Percentiles rank a stretch among this genome's conserved stretches.
These are phyloP conservation scores for Setophaga petechia DNA, from an alignment of 2,113 vertebrate species.

Conservation along the genomic window DNA sequence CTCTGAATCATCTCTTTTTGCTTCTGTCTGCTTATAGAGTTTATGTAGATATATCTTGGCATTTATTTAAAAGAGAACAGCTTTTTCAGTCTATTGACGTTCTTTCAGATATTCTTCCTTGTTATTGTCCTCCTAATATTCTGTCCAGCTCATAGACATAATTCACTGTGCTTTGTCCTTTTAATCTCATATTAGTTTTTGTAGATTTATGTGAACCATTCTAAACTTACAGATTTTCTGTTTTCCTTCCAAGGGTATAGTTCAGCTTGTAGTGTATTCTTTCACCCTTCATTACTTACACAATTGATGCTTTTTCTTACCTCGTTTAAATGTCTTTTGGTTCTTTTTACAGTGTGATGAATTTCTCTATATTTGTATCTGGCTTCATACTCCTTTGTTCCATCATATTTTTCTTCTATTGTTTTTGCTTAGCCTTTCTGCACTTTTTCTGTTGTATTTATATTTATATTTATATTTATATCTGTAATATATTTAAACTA, in stretches of 20 bases:
- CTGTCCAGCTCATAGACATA: background rate
- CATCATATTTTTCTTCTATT: constrained; percentile 17
- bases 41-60: background rate
- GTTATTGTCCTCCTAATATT: background rate
- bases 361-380: constrained; percentile 46
- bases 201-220: constrained; percentile 19
- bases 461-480: background rate
- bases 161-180: background rate
- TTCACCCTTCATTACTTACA: constrained; percentile 30
- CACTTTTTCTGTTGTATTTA: constrained; percentile 27
- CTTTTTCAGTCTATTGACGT: background rate
- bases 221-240: constrained; percentile 12
- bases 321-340: constrained; percentile 28
- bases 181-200: background rate
- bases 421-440: constrained; percentile 22
- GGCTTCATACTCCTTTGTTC: constrained; percentile 24
- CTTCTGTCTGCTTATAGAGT: background rate
- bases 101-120: background rate
- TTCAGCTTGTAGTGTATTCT: background rate
- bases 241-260: background rate
- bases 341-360: constrained; percentile 40
- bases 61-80: background rate
- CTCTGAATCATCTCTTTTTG: background rate
- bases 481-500: constrained; percentile 38
- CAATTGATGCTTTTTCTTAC: constrained; percentile 24